Percentiles rank a stretch among this genome's conserved stretches.
phyloP scores from a whole-genome alignment of 1,140 invertebrate species.

The Berghia stephanieae region DNA sequence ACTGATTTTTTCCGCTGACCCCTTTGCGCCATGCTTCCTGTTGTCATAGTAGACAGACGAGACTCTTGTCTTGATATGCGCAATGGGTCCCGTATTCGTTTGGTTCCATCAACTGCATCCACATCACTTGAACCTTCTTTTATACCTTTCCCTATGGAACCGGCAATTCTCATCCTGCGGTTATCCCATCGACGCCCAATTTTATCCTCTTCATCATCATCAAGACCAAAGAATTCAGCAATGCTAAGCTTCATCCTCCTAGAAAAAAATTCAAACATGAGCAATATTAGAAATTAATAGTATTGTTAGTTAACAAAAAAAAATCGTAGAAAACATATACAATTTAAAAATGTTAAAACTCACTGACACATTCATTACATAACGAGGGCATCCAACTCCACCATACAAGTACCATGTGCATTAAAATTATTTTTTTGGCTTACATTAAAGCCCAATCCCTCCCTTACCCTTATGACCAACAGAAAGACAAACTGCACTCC shows the following conservation, averaged over 20 bases:
- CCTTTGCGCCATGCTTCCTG: slow-evolving; percentile 38
- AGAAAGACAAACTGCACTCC: too few species aligned
- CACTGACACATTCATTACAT: too few species aligned
- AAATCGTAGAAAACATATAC: too few species aligned
- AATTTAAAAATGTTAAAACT: too few species aligned
- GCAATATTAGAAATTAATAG: too few species aligned
- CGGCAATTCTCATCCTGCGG: slow-evolving; percentile 48
- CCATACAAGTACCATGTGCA: too few species aligned
- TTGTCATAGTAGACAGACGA: slow-evolving; percentile 53
- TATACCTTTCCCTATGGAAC: slow-evolving; percentile 45
- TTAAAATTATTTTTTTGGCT: too few species aligned
- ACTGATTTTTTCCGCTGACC: slow-evolving; percentile 66
- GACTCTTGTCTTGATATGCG: slow-evolving; percentile 46
- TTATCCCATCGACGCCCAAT: slow-evolving; percentile 50
- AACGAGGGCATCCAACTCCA: too few species aligned
- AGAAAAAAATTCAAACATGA: slow-evolving; percentile 26
- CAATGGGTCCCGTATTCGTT: slow-evolving; percentile 47
- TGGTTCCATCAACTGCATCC: slow-evolving; percentile 41
- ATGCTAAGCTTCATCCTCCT: slow-evolving; percentile 52
- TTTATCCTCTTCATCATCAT: slow-evolving; percentile 47
- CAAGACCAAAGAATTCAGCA: slow-evolving; percentile 57
- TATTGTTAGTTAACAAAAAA: too few species aligned
- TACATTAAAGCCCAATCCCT: too few species aligned
- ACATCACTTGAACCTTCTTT: slow-evolving; percentile 42
- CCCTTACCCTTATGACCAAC: too few species aligned